Percentiles rank a stretch among this genome's conserved stretches.
Conservation (phyloP, 1,140 invertebrate genomes). For the Bombus impatiens region DNA sequence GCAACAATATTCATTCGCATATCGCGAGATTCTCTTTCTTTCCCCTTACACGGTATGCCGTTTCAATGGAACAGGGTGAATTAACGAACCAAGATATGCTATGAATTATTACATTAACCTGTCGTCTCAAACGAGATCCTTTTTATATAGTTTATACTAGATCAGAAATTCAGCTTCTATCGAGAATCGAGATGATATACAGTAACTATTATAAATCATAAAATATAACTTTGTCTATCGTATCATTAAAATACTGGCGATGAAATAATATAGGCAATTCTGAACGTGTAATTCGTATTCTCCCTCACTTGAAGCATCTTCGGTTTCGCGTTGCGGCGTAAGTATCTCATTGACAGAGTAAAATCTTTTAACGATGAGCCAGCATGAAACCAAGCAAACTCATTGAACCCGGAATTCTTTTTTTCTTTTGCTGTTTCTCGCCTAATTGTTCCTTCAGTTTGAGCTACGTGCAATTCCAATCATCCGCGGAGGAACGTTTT, state of each 20-base stretch:
- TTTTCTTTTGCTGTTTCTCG: not conserved
- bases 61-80: not conserved
- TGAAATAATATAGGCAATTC: not conserved
- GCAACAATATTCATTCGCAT: not conserved
- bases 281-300: not conserved
- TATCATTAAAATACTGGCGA: not conserved
- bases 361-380: not conserved
- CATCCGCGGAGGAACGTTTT: conserved; percentile 9
- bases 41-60: not conserved
- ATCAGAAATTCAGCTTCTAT: too few relatives aligned
- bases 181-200: too few relatives aligned
- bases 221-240: not conserved
- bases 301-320: not conserved
- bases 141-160: too few relatives aligned
- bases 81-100: not conserved
- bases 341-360: too few relatives aligned
- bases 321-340: not conserved
- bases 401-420: not conserved
- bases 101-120: not conserved
- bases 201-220: not conserved
- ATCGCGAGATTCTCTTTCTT: not conserved
- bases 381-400: not conserved
- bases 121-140: not conserved
- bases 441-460: conserved; percentile 7
- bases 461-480: conserved; percentile 19